Evolutionary conservation across 2,888 invertebrate species (phyloP), one percentile per base, ranked within the genome.

Genomic region (Cepaea hortensis): DNA sequence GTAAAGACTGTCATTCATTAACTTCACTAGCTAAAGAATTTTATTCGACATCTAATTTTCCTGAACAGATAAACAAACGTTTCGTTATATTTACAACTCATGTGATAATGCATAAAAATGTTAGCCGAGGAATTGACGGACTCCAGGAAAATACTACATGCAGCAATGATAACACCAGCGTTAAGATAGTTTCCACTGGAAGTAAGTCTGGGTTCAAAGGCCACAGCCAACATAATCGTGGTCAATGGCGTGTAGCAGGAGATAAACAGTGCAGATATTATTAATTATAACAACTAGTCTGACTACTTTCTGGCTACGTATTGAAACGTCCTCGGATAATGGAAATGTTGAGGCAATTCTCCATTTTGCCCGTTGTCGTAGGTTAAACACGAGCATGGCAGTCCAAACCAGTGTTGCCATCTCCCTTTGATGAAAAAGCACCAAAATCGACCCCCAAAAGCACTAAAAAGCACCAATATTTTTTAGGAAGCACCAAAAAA

Each of bases 71-170:
- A n/a, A 7, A 5, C n/a, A 77, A 77, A 77, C n/a, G n/a, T n/a
- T 5, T 55, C 15, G 6, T 55, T 77, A 46, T 55, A 77, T n/a
- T 77, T 77, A 20, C n/a, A n/a, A n/a, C 77, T 77, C 77, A 77
- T 77, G 23, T n/a, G 3, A 77, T 77, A 77, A 61, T 77, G 55
- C 5, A 77, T 77, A n/a, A 77, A 55, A 77, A 77, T 77, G n/a
- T 77, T 77, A 0, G 23, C 77, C 6, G 77, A 77, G 6, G 77
- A 77, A 20, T 77, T 77, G n/a, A 77, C 7, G 3, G 77, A n/a
- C 55, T 77, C 77, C 11, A 77, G 50, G 1, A 77, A n/a, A n/a
- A 55, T n/a, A 11, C 55, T 20, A 35, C 35, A 35, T 35, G 35
- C 35, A 35, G 35, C 35, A 35, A 35, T 35, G 35, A 35, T 35